phyloP scores from a whole-genome alignment of 2,113 vertebrate genomes.

The Brachypodius melanocephalos region DNA sequence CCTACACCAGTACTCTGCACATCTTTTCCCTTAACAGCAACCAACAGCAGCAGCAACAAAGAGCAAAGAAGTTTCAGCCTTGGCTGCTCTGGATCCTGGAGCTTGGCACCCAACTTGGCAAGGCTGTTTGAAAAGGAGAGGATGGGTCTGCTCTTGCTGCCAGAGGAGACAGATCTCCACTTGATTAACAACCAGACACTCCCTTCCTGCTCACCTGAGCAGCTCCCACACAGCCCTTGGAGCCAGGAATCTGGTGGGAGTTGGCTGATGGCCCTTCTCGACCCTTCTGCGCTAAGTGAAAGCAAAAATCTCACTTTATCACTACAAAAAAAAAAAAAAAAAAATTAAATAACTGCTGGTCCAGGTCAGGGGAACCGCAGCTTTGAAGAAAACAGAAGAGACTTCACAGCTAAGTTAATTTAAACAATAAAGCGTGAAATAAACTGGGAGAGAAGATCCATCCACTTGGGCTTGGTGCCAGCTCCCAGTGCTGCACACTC shows the following conservation, averaged over 20 bases:
- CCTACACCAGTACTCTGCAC: background rate
- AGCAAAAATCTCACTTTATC: background rate
- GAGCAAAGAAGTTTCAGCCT: background rate
- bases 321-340: background rate
- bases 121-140: background rate
- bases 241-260: constrained; percentile 2
- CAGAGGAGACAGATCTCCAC: background rate
- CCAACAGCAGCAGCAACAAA: background rate
- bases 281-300: background rate
- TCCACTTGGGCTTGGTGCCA: background rate
- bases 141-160: background rate
- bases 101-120: background rate
- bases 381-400: background rate
- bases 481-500: rapidly evolving
- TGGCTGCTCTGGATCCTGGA: background rate
- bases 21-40: background rate
- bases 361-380: background rate
- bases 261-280: background rate
- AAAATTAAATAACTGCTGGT: background rate
- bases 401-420: background rate
- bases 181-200: background rate
- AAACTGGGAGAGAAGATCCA: background rate
- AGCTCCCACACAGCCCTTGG: rapidly evolving
- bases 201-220: background rate
- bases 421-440: background rate